Conservation (phyloP, 1,140 invertebrate species). For the Argopecten irradians region DNA sequence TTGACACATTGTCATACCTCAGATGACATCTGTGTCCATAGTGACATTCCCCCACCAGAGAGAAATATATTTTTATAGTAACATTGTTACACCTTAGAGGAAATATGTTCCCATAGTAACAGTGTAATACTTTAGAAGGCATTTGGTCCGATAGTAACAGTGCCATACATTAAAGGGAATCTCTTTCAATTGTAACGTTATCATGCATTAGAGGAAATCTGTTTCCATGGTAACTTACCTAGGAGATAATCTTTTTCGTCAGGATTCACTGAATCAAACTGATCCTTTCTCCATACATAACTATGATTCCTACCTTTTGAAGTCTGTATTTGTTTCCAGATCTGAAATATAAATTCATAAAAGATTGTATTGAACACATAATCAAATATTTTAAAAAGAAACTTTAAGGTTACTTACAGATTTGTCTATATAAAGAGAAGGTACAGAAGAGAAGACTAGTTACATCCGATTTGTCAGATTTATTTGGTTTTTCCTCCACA, state of each 20-base stretch:
- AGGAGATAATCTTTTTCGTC: conserved; percentile 69
- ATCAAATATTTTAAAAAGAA: neutral
- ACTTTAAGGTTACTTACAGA: no score
- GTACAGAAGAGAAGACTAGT: no score
- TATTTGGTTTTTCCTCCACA: no score
- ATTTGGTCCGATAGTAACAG: neutral
- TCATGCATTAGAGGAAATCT: neutral
- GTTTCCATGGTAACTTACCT: conserved; percentile 64
- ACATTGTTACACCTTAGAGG: neutral
- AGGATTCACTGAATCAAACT: conserved; percentile 81
- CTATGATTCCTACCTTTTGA: neutral
- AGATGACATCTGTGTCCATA: no score
- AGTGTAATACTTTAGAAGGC: neutral
- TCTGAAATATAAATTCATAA: neutral
- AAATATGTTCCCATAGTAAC: neutral
- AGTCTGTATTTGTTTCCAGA: neutral
- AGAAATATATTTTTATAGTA: neutral
- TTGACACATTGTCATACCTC: no score
- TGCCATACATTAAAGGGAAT: neutral
- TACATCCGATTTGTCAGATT: no score
- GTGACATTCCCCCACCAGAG: neutral
- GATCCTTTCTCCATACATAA: conserved; percentile 73
- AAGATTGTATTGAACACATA: neutral
- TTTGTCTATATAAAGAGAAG: no score
- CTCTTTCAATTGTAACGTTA: neutral